Percentiles rank a stretch among this genome's conserved stretches.
Conservation (phyloP, 2,888 invertebrate species). For the Acleris emargana region DNA sequence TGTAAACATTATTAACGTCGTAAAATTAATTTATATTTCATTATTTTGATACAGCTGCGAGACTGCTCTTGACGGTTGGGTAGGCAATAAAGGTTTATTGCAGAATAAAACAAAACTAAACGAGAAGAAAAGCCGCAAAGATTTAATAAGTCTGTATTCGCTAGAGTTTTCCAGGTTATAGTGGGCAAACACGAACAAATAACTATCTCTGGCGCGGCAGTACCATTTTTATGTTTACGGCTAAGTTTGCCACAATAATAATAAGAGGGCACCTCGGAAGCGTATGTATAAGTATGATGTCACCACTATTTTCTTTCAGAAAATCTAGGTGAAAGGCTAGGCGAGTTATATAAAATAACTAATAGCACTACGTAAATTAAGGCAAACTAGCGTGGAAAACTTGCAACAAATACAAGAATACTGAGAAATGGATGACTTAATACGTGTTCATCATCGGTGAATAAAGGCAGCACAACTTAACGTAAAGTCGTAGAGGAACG, state of each 20-base stretch:
- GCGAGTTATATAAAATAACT: not conserved
- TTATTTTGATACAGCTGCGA: constrained; percentile 36
- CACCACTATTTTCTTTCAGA: not conserved
- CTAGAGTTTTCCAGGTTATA: constrained; percentile 8
- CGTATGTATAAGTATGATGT: constrained; percentile 1
- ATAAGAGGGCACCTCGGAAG: not conserved
- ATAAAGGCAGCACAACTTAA: no score
- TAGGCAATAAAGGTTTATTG: constrained; percentile 34
- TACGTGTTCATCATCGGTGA: no score
- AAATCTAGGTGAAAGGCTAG: constrained; percentile 1
- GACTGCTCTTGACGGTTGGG: constrained; percentile 24
- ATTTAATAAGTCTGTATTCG: constrained; percentile 8
- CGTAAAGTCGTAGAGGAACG: no score
- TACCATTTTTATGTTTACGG: constrained; percentile 1
- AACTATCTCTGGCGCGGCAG: not conserved
- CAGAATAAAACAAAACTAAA: constrained; percentile 8
- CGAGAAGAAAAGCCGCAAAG: constrained; percentile 19
- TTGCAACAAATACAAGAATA: not conserved
- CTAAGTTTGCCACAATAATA: not conserved
- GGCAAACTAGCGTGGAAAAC: not conserved
- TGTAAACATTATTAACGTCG: constrained; percentile 33
- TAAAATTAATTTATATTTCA: constrained; percentile 36
- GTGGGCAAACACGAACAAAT: constrained; percentile 5
- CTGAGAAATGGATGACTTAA: no score
- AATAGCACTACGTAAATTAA: not conserved